Evolutionary conservation across 2,113 vertebrate genomes (phyloP).

Genomic region (Rattus rattus): DNA sequence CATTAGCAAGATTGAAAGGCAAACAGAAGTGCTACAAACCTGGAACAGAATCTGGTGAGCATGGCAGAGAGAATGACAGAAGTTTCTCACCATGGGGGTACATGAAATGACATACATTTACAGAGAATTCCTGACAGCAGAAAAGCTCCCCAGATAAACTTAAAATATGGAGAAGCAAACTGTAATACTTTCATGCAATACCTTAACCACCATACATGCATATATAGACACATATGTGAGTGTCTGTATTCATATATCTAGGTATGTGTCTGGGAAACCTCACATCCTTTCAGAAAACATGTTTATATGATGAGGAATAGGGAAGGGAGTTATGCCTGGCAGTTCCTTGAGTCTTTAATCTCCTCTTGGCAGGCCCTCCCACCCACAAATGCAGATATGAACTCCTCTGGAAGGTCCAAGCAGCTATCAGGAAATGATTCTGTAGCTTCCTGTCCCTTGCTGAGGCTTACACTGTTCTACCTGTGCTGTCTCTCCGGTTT

Average conservation of each 20-base stretch:
- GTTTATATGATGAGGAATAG: not conserved
- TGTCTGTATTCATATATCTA: too few relatives aligned
- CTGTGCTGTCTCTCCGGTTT: rapidly evolving
- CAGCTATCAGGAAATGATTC: not conserved
- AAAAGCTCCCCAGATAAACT: not conserved
- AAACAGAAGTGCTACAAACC: not conserved
- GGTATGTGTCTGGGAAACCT: not conserved
- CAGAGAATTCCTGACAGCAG: not conserved
- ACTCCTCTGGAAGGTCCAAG: not conserved
- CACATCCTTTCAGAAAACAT: not conserved
- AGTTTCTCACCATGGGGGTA: not conserved
- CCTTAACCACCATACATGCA: not conserved
- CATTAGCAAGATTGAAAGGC: not conserved
- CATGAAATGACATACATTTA: not conserved
- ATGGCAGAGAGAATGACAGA: rapidly evolving
- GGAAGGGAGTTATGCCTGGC: not conserved
- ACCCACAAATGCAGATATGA: not conserved
- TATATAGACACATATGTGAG: not conserved
- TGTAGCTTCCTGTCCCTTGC: not conserved
- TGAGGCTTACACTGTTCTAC: not conserved
- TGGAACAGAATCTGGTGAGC: not conserved
- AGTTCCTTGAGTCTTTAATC: not conserved
- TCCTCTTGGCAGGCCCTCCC: not conserved
- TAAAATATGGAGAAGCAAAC: not conserved
- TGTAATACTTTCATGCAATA: not conserved